These are phyloP conservation scores for Bombylius major DNA, from an alignment of 2,888 invertebrate species.

Conservation along the genomic window DNA sequence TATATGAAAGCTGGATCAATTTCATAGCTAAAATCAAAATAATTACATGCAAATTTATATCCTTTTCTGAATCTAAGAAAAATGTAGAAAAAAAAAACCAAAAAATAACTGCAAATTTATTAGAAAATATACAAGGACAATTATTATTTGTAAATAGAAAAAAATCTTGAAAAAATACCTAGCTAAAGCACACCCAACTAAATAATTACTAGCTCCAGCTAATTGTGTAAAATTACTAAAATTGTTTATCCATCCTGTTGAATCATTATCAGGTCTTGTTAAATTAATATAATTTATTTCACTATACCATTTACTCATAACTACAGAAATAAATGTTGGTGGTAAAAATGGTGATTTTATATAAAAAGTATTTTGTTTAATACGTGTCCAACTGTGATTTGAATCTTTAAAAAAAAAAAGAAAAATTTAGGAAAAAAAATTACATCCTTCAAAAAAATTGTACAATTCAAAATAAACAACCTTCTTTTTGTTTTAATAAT, in stretches of 20 bases:
- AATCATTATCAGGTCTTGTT: slow-evolving; percentile 3
- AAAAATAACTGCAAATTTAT: too few species aligned
- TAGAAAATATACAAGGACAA: too few species aligned
- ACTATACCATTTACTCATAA: slow-evolving; percentile 15
- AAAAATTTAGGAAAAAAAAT: too few species aligned
- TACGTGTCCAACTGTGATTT: background rate
- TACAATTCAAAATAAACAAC: background rate
- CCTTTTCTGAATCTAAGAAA: slow-evolving; percentile 6
- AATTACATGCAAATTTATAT: slow-evolving; percentile 15
- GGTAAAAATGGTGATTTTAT: slow-evolving; percentile 11
- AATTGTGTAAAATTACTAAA: slow-evolving; percentile 13
- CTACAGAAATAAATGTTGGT: slow-evolving; percentile 6
- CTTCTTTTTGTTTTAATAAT: background rate
- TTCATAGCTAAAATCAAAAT: slow-evolving; percentile 5
- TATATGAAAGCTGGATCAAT: background rate
- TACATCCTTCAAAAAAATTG: too few species aligned
- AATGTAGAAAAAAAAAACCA: too few species aligned
- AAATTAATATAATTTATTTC: background rate
- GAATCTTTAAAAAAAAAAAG: background rate
- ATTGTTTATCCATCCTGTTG: background rate
- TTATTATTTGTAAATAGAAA: background rate
- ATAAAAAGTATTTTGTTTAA: slow-evolving; percentile 8
- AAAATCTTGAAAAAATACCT: slow-evolving; percentile 7
- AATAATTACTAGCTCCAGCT: slow-evolving; percentile 4
- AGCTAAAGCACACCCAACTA: slow-evolving; percentile 15